Percentiles rank a stretch among this genome's conserved stretches.
Evolutionary conservation across 2,888 invertebrate genomes (phyloP).

Genomic region (Palloptera scutellata): DNA sequence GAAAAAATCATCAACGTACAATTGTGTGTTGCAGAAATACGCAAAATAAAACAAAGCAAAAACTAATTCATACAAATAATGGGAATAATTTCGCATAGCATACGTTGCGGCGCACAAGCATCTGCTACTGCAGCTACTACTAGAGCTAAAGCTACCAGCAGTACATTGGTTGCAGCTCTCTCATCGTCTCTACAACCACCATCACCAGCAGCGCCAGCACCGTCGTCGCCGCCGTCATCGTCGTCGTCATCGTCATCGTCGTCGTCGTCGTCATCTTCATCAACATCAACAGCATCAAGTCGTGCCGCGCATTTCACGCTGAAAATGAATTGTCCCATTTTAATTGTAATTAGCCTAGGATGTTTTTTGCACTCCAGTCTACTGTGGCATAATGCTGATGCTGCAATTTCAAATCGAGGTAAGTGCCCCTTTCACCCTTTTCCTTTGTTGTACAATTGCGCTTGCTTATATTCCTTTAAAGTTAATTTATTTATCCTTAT

Average conservation of each 20-base stretch:
- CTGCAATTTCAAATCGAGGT: constrained; percentile 63
- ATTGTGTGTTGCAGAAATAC: no score
- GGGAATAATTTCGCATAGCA: constrained; percentile 52
- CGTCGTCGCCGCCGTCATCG: constrained; percentile 10
- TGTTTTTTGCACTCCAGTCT: constrained; percentile 59
- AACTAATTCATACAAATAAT: constrained; percentile 44
- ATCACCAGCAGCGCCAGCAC: constrained; percentile 16
- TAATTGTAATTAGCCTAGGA: constrained; percentile 63
- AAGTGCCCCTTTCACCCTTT: constrained; percentile 44
- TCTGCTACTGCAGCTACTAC: constrained; percentile 26
- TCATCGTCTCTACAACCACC: constrained; percentile 10
- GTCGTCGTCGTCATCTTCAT: constrained; percentile 33
- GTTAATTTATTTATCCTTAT: no score
- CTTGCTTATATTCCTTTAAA: no score
- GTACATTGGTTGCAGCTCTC: constrained; percentile 21
- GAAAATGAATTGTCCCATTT: constrained; percentile 62
- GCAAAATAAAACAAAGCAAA: not conserved
- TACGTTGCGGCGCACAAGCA: constrained; percentile 44
- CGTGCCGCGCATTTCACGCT: constrained; percentile 31
- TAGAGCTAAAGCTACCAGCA: constrained; percentile 32
- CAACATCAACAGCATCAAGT: constrained; percentile 14
- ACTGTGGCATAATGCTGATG: constrained; percentile 54
- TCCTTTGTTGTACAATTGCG: no score
- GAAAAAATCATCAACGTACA: no score
- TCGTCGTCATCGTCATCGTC: constrained; percentile 27